Conservation (phyloP, 2,113 vertebrate genomes). For the Periophthalmodon schlosseri region DNA sequence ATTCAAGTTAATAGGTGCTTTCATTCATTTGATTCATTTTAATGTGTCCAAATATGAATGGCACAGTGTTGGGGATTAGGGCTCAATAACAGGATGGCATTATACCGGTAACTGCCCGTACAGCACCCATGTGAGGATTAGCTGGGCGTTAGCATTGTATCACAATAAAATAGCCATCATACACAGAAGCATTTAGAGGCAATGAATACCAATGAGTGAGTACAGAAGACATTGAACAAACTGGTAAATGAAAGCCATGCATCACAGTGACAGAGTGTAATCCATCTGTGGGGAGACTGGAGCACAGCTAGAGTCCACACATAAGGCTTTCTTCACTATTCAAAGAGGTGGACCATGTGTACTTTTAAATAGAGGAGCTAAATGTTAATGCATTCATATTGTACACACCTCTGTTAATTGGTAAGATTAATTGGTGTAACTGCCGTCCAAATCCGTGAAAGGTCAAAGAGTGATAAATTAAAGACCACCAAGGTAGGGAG, state of each 20-base stretch:
- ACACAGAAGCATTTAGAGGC: slow-evolving; percentile 63
- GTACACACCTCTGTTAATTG: slow-evolving; percentile 12
- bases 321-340: slow-evolving; percentile 25
- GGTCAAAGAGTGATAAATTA: slow-evolving; percentile 9
- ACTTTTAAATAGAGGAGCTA: slow-evolving; percentile 1
- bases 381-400: slow-evolving; percentile 10
- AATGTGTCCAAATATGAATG: slow-evolving; percentile 34
- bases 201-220: slow-evolving; percentile 64
- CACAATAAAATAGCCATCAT: slow-evolving; percentile 61
- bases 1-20: slow-evolving; percentile 19
- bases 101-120: slow-evolving; percentile 43
- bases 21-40: slow-evolving; percentile 40
- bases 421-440: background rate
- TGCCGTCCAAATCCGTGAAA: slow-evolving; percentile 1
- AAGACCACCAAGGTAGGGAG: background rate
- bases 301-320: slow-evolving; percentile 42
- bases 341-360: background rate
- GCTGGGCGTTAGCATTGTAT: slow-evolving; percentile 38
- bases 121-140: slow-evolving; percentile 56
- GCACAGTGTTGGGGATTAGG: slow-evolving; percentile 51
- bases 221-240: slow-evolving; percentile 55
- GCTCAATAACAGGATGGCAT: slow-evolving; percentile 48
- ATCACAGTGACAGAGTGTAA: slow-evolving; percentile 59
- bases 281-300: slow-evolving; percentile 62
- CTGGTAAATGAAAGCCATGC: slow-evolving; percentile 63